phyloP scores from a whole-genome alignment of 2,797 vertebrate species.

The Mus minutoides region DNA sequence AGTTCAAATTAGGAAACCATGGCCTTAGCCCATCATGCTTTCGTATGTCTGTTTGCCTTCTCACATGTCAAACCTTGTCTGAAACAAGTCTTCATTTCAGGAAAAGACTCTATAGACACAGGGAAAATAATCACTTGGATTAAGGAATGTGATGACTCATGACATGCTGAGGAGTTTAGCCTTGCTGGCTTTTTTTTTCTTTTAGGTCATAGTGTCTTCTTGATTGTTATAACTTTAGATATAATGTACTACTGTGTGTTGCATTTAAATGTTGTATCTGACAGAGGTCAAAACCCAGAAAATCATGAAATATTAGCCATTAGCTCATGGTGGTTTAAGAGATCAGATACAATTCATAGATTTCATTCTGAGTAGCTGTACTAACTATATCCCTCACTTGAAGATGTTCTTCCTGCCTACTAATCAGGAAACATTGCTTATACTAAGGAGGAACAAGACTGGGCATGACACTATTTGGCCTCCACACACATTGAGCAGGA shows the following conservation, averaged over 20 bases:
- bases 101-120: not conserved
- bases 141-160: not conserved
- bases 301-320: not conserved
- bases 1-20: not conserved
- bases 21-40: not conserved
- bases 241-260: not conserved
- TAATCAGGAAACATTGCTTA: not conserved
- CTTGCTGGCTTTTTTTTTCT: not conserved
- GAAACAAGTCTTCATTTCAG: not conserved
- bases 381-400: not conserved
- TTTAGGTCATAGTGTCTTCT: not conserved
- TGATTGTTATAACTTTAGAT: not conserved
- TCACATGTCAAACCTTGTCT: not conserved
- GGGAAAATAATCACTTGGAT: not conserved
- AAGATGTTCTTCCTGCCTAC: not conserved
- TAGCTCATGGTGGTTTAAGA: not conserved
- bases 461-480: not conserved
- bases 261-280: not conserved
- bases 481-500: not conserved
- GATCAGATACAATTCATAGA: not conserved
- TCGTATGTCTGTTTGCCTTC: not conserved
- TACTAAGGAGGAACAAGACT: too few species aligned
- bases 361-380: not conserved
- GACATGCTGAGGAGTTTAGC: not conserved
- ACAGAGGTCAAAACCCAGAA: not conserved